phyloP scores from a whole-genome alignment of 1,140 invertebrate species.

The Trinorchestia longiramus region DNA sequence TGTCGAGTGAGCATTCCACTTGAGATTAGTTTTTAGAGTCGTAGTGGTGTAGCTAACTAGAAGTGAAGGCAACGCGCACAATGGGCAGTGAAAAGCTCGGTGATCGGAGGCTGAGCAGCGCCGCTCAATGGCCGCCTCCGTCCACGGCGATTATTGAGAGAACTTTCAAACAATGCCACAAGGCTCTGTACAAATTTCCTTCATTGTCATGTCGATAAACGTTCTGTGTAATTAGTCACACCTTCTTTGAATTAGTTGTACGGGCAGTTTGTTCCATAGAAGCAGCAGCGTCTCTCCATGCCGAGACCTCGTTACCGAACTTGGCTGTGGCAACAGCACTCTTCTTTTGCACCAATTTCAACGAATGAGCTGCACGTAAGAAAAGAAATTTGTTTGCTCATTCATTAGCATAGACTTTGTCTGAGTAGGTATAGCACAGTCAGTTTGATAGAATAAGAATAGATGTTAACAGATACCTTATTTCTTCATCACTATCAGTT shows the following conservation, averaged over 20 bases:
- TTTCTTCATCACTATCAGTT: no score
- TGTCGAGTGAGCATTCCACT: conserved; percentile 41
- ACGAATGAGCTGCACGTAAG: not conserved
- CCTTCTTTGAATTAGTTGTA: conserved; percentile 51
- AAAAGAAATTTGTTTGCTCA: not conserved
- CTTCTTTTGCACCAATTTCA: not conserved
- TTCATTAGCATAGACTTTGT: not conserved
- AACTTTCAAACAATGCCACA: conserved; percentile 37
- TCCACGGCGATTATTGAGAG: conserved; percentile 46
- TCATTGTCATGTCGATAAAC: conserved; percentile 54
- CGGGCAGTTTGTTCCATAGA: conserved; percentile 14
- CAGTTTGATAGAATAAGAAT: no score
- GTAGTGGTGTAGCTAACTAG: conserved; percentile 37
- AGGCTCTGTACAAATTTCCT: conserved; percentile 50
- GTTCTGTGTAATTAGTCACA: conserved; percentile 47
- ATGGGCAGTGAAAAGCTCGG: conserved; percentile 16
- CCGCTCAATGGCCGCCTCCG: not conserved
- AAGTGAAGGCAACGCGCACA: conserved; percentile 25
- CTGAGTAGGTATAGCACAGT: not conserved
- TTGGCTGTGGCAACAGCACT: not conserved
- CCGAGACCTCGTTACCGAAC: not conserved
- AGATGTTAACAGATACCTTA: no score
- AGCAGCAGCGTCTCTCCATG: not conserved
- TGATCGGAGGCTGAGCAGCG: conserved; percentile 23
- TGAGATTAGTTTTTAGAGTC: conserved; percentile 51